Percentiles rank a stretch among this genome's conserved stretches.
These are phyloP conservation scores for Vesta saturnalis DNA, from an alignment of 2,888 invertebrate species.

Conservation along the genomic window DNA sequence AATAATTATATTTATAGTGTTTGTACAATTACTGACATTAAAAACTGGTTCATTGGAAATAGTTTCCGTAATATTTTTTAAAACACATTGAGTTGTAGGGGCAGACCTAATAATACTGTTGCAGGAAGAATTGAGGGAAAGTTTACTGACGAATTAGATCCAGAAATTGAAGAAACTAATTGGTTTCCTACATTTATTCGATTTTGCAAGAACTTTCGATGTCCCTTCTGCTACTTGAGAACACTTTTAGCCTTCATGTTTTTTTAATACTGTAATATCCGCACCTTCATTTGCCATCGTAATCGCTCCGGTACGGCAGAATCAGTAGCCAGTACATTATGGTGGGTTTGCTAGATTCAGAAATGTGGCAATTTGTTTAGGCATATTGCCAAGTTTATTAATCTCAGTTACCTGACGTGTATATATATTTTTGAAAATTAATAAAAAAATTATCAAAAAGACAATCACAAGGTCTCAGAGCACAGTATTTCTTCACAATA, in stretches of 20 bases:
- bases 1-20: no score
- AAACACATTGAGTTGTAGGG: not conserved
- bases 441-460: not conserved
- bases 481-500: not conserved
- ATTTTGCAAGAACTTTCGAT: not conserved
- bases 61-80: constrained; percentile 8
- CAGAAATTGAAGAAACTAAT: constrained; percentile 1
- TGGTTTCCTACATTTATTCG: constrained; percentile 2
- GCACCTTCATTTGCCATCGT: not conserved
- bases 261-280: not conserved
- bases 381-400: no score
- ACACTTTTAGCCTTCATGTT: not conserved
- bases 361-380: no score
- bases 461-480: not conserved
- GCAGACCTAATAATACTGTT: constrained; percentile 4
- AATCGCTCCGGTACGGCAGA: not conserved
- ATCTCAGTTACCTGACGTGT: not conserved
- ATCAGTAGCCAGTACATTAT: not conserved
- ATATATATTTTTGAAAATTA: not conserved
- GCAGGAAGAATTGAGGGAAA: constrained; percentile 6
- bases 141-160: no score
- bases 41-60: constrained; percentile 11
- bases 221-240: not conserved
- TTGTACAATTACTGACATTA: constrained; percentile 5
- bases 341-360: no score